Evolutionary conservation across 2,113 vertebrate genomes (phyloP), one percentile per base, ranked within the genome.

Genomic region (Seriola rivoliana): DNA sequence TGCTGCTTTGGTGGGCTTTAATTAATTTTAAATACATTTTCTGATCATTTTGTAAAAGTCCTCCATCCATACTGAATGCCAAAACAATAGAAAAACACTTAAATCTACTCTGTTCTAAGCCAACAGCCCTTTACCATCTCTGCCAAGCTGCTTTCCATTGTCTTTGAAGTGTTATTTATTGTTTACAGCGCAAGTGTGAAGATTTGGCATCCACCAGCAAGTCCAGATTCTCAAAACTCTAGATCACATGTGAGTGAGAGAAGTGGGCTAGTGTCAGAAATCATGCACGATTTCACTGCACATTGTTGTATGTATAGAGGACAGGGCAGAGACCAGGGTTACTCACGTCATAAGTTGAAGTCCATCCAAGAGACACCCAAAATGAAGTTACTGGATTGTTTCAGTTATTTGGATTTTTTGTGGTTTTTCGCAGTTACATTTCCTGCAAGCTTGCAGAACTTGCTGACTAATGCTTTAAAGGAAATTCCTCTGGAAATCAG

Each of bases 81-180:
- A 80, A 75, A 66, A 77, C 44, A 19, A 68, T 29, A 66, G 64
- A 80, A 78, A 81, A 79, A 82, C 57, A 73, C 58, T 71, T 57
- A 59, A 71, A 78, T 70, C 63, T 67, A 38, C 60, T 76, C 34
- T 64, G n/a, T 70, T 84, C 74, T 60, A 74, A 79, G 81, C 78
- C 75, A 80, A 58, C 64, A 71, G 84, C 69, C 55, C 60, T 54
- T 70, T 74, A 66, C 50, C 29, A 10, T 62, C 12, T 32, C 80
- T 87, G 87, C 87, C 80, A 91, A 85, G 82, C 78, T 78, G 66
- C 80, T 80, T 64, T 85, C 74, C 73, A 75, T 78, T 75, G 76
- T 89, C 69, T 78, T 65, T 76, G 66, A 87, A 85, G 89, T 50
- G 58, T 87, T 72, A 83, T 69, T 87, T 85, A 81, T 76, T 89